phyloP scores from a whole-genome alignment of 2,113 vertebrate species.

The Chrysochloris asiatica region DNA sequence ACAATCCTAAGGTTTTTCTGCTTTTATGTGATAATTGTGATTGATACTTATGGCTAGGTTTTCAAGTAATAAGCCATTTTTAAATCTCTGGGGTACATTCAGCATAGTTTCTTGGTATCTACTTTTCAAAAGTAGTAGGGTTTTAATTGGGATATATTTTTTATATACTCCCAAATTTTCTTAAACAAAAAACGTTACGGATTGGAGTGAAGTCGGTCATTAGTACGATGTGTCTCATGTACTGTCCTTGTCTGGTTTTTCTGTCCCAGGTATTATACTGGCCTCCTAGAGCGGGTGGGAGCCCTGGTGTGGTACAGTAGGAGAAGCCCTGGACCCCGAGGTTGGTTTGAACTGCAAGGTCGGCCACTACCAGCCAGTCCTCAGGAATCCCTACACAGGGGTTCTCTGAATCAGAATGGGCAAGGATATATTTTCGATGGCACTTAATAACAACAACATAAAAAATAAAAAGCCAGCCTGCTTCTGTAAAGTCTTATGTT shows the following conservation, averaged over 20 bases:
- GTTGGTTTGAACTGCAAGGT: no score
- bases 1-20: not conserved
- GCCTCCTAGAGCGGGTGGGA: not conserved
- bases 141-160: conserved; percentile 3
- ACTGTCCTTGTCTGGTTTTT: not conserved
- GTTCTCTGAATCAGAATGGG: no score
- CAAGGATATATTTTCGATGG: no score
- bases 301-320: no score
- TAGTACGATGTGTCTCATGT: not conserved
- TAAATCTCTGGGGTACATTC: not conserved
- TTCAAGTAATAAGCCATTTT: not conserved
- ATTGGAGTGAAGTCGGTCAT: not conserved
- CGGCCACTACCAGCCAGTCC: no score
- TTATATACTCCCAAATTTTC: not conserved
- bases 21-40: not conserved
- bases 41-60: not conserved
- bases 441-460: no score
- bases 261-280: not conserved
- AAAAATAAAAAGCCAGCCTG: no score
- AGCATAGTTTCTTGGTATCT: not conserved
- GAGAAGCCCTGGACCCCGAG: no score
- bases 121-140: not conserved
- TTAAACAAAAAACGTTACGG: no score
- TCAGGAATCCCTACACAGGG: no score
- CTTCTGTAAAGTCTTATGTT: no score